Conservation (phyloP, 2,113 vertebrate species). For the Chloropsis hardwickii region DNA sequence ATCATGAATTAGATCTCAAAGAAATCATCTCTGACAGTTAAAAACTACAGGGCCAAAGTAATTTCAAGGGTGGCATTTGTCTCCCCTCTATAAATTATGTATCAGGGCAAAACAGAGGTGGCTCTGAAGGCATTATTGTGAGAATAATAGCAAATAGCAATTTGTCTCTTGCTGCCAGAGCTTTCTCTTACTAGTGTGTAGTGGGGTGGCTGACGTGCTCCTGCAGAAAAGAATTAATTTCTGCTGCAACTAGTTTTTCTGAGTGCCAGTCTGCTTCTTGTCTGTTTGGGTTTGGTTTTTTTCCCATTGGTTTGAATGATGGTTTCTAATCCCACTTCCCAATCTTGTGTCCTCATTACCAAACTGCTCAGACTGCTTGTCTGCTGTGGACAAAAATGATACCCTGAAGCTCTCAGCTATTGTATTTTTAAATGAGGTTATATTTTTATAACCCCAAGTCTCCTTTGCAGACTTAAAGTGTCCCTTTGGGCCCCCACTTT, state of each 20-base stretch:
- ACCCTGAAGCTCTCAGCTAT: neutral
- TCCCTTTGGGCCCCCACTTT: neutral
- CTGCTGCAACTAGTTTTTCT: neutral
- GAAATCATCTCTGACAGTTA: constrained; percentile 44
- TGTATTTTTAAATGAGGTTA: neutral
- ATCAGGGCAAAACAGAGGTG: neutral
- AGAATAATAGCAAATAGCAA: neutral
- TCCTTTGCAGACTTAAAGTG: neutral
- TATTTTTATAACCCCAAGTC: neutral
- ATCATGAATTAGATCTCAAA: constrained; percentile 52
- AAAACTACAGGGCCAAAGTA: constrained; percentile 35
- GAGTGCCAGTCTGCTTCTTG: neutral
- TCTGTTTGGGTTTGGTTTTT: neutral
- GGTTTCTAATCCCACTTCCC: neutral
- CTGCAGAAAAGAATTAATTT: neutral
- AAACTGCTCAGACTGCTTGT: neutral
- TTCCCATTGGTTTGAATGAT: neutral
- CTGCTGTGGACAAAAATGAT: neutral
- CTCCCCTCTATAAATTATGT: neutral
- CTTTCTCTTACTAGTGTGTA: neutral
- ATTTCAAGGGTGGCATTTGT: constrained; percentile 33
- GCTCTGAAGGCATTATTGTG: neutral
- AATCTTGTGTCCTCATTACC: neutral
- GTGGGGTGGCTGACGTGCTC: neutral
- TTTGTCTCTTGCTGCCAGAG: neutral